Conservation (phyloP, 2,888 invertebrate species). For the Abscondita cerata region DNA sequence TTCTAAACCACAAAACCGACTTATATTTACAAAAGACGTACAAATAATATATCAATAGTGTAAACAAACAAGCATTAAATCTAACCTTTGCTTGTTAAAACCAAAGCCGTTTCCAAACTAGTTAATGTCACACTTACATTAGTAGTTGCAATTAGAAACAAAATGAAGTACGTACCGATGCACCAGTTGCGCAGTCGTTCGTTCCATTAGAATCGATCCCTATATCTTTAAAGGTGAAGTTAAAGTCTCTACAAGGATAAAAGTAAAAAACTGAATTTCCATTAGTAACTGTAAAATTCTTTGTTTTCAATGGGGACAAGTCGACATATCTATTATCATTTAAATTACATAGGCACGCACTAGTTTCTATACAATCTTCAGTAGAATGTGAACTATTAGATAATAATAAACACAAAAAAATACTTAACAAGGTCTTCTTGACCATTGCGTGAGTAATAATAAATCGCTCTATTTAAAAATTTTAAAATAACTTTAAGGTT, state of each 20-base stretch:
- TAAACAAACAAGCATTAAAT: too few species aligned
- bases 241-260: conserved; percentile 53
- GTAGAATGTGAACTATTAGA: conserved; percentile 9
- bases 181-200: conserved; percentile 25
- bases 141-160: conserved; percentile 7
- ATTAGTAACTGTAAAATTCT: conserved; percentile 24
- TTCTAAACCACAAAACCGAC: not conserved
- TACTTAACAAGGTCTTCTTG: conserved; percentile 17
- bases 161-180: conserved; percentile 36
- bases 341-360: conserved; percentile 51
- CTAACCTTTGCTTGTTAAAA: too few species aligned
- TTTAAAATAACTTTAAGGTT: conserved; percentile 34
- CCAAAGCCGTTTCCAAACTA: too few species aligned
- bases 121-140: too few species aligned
- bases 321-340: conserved; percentile 50
- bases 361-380: conserved; percentile 34
- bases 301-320: conserved; percentile 41
- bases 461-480: conserved; percentile 15
- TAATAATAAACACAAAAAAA: conserved; percentile 19
- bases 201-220: not conserved
- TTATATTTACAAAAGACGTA: not conserved
- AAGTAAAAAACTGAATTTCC: conserved; percentile 50
- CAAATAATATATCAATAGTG: conserved; percentile 18
- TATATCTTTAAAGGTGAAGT: conserved; percentile 6
- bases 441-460: conserved; percentile 29